Percentiles rank a stretch among this genome's conserved stretches.
Evolutionary conservation across 2,113 vertebrate genomes (phyloP).

Genomic region (Monopterus albus): DNA sequence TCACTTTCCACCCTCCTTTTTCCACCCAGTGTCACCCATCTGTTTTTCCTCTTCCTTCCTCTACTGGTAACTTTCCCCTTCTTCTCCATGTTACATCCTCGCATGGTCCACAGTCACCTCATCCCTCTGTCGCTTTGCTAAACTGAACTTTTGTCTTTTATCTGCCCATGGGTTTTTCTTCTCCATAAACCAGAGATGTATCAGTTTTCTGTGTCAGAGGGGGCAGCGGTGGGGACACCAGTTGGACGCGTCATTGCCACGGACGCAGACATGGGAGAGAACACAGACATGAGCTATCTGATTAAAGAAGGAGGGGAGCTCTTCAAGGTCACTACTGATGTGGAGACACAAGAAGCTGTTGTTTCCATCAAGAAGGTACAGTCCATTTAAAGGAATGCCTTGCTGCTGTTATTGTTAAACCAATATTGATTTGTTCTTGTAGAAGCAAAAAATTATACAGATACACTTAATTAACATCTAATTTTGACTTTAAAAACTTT

Average conservation of each 20-base stretch:
- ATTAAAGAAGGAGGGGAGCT: constrained; percentile 88
- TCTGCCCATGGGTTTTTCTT: background rate
- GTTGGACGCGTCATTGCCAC: constrained; percentile 93
- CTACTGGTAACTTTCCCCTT: background rate
- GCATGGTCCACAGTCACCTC: background rate
- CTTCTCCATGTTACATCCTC: background rate
- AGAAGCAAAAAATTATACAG: too few relatives aligned
- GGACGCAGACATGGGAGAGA: constrained; percentile 94
- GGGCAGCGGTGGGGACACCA: constrained; percentile 86
- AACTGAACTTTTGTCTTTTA: constrained; percentile 20
- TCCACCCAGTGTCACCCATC: constrained; percentile 2
- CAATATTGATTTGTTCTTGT: background rate
- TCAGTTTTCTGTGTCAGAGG: constrained; percentile 93
- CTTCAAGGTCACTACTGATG: constrained; percentile 93
- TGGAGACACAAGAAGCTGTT: constrained; percentile 92
- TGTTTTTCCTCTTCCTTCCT: constrained; percentile 11
- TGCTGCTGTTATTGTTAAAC: background rate
- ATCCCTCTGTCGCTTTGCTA: background rate
- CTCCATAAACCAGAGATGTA: constrained; percentile 89
- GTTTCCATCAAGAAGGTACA: constrained; percentile 91
- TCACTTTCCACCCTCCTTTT: constrained; percentile 4
- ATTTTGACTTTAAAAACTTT: background rate
- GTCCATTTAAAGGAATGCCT: background rate
- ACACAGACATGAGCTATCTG: constrained; percentile 97
- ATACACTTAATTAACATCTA: too few relatives aligned